These are phyloP conservation scores for Thecophora atra DNA, from an alignment of 2,888 invertebrate genomes.

Conservation along the genomic window DNA sequence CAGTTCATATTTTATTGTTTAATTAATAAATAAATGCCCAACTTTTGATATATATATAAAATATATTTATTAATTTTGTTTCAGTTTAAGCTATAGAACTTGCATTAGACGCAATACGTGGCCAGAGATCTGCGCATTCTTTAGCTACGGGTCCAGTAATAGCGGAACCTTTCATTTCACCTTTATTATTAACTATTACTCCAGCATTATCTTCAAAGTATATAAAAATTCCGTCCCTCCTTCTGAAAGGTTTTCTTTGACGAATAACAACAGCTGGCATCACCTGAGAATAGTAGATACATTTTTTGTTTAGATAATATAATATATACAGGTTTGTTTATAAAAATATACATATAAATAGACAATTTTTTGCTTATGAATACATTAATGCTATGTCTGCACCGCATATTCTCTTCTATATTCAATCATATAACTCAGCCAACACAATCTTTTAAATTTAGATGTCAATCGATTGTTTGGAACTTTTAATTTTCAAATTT, in stretches of 20 bases:
- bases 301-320: background rate
- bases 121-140: slow-evolving; percentile 99
- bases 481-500: too few species aligned
- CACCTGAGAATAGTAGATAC: slow-evolving; percentile 71
- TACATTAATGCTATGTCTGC: too few species aligned
- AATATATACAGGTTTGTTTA: too few species aligned
- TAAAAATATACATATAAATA: too few species aligned
- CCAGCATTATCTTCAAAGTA: slow-evolving; percentile 99
- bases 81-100: slow-evolving; percentile 91
- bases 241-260: slow-evolving; percentile 97
- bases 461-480: too few species aligned
- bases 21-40: too few species aligned
- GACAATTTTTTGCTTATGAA: too few species aligned
- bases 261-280: slow-evolving; percentile 99
- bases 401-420: too few species aligned
- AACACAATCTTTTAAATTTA: too few species aligned
- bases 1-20: too few species aligned
- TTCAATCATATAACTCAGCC: too few species aligned
- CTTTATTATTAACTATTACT: slow-evolving; percentile 99
- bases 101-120: slow-evolving; percentile 99
- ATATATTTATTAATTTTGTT: slow-evolving; percentile 1
- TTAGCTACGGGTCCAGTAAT: slow-evolving; percentile 99
- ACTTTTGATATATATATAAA: background rate
- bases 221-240: slow-evolving; percentile 99
- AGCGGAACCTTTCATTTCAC: slow-evolving; percentile 99